Evolutionary conservation across 2,888 invertebrate genomes (phyloP).

Genomic region (Tipula helvola): DNA sequence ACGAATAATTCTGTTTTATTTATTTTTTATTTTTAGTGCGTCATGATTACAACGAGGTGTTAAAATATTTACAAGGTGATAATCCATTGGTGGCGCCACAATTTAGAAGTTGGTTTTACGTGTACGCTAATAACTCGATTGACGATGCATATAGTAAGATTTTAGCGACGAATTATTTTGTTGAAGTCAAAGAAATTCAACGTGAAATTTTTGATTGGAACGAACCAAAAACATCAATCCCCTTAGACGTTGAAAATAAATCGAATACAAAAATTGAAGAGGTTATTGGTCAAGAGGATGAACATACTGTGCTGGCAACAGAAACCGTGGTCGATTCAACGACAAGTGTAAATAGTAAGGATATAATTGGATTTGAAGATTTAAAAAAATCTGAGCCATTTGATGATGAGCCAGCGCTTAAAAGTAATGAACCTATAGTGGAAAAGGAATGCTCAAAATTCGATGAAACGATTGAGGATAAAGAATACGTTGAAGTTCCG

Average conservation of each 20-base stretch:
- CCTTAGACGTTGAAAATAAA: not conserved
- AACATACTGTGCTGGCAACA: slow-evolving; percentile 15
- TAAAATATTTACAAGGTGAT: slow-evolving; percentile 19
- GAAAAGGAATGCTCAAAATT: slow-evolving; percentile 26
- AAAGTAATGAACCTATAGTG: slow-evolving; percentile 11
- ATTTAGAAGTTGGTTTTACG: slow-evolving; percentile 52
- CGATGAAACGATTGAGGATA: slow-evolving; percentile 33
- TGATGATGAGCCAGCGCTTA: slow-evolving; percentile 12
- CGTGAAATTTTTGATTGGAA: slow-evolving; percentile 26
- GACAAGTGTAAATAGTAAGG: slow-evolving; percentile 29
- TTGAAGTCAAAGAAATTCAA: slow-evolving; percentile 43
- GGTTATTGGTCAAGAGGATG: not conserved
- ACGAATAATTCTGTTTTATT: not conserved
- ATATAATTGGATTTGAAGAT: slow-evolving; percentile 33
- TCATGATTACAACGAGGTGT: slow-evolving; percentile 12
- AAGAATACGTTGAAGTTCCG: slow-evolving; percentile 34
- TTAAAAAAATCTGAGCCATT: slow-evolving; percentile 25
- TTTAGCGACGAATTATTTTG: slow-evolving; percentile 45
- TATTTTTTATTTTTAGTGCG: slow-evolving; percentile 10
- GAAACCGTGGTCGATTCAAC: slow-evolving; percentile 19
- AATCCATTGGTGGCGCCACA: slow-evolving; percentile 40
- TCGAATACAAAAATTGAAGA: not conserved
- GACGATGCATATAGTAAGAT: slow-evolving; percentile 46
- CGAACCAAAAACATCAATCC: slow-evolving; percentile 21
- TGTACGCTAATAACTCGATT: slow-evolving; percentile 51